Evolutionary conservation across 2,888 invertebrate genomes (phyloP), one percentile per base, ranked within the genome.

Genomic region (Polylopha cassiicola): DNA sequence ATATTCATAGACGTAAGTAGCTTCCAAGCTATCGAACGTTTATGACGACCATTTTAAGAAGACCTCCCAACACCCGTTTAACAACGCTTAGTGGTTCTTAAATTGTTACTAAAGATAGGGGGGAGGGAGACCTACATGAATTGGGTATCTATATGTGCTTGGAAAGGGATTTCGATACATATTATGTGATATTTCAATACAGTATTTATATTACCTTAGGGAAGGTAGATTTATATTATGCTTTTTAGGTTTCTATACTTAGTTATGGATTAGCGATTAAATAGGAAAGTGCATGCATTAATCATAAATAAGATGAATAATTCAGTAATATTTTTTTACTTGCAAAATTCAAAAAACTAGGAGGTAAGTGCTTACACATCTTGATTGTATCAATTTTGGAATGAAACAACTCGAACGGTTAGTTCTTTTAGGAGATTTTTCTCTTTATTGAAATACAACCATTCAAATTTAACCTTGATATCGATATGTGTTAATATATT

Each of bases 1-100:
- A 82, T 82, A 82, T 82, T 81, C 82, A 82, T 80, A 73, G 73
- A 67, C 67, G 73, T 80, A 82, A 82, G 81, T 76, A 82, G 78
- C 79, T 75, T 51, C 65, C 61, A 50, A 72, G 70, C 74, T 72
- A 79, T 75, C 71, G 75, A 79, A 69, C 78, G 73, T 69, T 82
- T 78, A 77, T 61, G 51, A 47, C 15, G 11, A n/a, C 33, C 34
- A 36, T n/a, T 5, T 14, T 48, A 43, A 24, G 32, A 23, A 50
- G 71, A 67, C 41, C 64, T 41, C 43, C 48, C 44, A 48, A 39
- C 37, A 28, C 37, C 49, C 34, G 34, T 44, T 23, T 41, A 50
- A 38, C 14, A 13, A 27, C 46, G 39, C 48, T 39, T 18, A 30
- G 37, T 39, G 36, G 36, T 29, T 24, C 47, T n/a, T 5, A 33